Conservation (phyloP, 2,797 vertebrate genomes). For the Syndactyla subalaris region DNA sequence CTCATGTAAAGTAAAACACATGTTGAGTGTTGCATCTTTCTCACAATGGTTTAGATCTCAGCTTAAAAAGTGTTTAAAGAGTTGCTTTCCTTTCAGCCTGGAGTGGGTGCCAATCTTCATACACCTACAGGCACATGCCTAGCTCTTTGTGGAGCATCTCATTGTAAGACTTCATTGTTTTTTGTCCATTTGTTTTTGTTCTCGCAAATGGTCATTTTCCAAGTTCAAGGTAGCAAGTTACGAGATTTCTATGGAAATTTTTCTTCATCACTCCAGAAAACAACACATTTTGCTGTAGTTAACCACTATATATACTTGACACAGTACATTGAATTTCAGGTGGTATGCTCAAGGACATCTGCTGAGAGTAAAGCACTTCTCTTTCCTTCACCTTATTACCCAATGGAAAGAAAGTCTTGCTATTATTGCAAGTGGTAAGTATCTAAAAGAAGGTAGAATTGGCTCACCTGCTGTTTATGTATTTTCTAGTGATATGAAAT, state of each 20-base stretch:
- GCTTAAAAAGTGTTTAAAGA: neutral
- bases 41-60: slow-evolving; percentile 2
- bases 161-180: neutral
- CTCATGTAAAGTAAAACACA: neutral
- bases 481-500: slow-evolving; percentile 8
- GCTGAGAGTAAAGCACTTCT: slow-evolving; percentile 50
- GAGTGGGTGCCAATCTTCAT: slow-evolving; percentile 22
- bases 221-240: slow-evolving; percentile 20
- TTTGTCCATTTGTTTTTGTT: slow-evolving; percentile 7
- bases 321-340: slow-evolving; percentile 16
- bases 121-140: slow-evolving; percentile 1
- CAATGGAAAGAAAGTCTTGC: neutral
- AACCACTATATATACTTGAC: neutral
- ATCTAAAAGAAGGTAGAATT: slow-evolving; percentile 1
- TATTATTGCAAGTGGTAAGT: slow-evolving; percentile 26
- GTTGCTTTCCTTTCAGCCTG: slow-evolving; percentile 45
- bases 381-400: slow-evolving; percentile 40
- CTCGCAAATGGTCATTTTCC: slow-evolving; percentile 28
- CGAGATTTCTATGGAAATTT: slow-evolving; percentile 25
- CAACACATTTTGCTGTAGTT: neutral
- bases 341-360: slow-evolving; percentile 24
- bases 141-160: slow-evolving; percentile 38
- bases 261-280: slow-evolving; percentile 11
- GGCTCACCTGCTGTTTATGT: neutral
- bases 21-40: neutral